Evolutionary conservation across 92 coral and sea anemone genomes (phyloP).

Genomic region (Virgularia gustaviana): DNA sequence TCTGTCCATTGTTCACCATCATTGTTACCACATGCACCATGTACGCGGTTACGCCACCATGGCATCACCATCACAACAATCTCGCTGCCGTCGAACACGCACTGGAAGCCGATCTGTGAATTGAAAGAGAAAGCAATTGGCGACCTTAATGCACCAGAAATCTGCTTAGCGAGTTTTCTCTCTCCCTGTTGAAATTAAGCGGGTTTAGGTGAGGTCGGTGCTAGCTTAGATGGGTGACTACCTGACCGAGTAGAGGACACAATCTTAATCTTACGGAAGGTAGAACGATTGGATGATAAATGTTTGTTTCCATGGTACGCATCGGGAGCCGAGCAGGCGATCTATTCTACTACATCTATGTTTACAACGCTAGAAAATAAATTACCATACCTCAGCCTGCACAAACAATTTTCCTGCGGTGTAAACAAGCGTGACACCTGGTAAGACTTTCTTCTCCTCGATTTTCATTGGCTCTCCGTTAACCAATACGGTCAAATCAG

Average conservation of each 20-base stretch:
- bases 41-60: slow-evolving; percentile 59
- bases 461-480: slow-evolving; percentile 39
- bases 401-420: slow-evolving; percentile 13
- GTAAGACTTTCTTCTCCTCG: slow-evolving; percentile 28
- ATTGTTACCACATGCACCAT: slow-evolving; percentile 77
- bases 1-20: slow-evolving; percentile 77
- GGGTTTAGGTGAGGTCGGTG: no score
- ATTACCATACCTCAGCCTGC: slow-evolving; percentile 29
- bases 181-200: not conserved
- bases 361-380: not conserved
- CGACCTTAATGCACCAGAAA: not conserved
- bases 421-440: slow-evolving; percentile 3
- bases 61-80: slow-evolving; percentile 58
- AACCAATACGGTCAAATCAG: slow-evolving; percentile 41
- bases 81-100: slow-evolving; percentile 27
- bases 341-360: no score
- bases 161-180: not conserved
- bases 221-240: no score
- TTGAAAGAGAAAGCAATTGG: not conserved
- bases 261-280: no score
- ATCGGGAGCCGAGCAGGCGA: no score
- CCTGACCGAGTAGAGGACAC: no score
- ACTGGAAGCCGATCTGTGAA: slow-evolving; percentile 36
- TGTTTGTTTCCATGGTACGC: no score
- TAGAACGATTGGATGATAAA: no score